Evolutionary conservation across 2,113 vertebrate genomes (phyloP), one percentile per base, ranked within the genome.

Genomic region (Poeciliopsis prolifica): DNA sequence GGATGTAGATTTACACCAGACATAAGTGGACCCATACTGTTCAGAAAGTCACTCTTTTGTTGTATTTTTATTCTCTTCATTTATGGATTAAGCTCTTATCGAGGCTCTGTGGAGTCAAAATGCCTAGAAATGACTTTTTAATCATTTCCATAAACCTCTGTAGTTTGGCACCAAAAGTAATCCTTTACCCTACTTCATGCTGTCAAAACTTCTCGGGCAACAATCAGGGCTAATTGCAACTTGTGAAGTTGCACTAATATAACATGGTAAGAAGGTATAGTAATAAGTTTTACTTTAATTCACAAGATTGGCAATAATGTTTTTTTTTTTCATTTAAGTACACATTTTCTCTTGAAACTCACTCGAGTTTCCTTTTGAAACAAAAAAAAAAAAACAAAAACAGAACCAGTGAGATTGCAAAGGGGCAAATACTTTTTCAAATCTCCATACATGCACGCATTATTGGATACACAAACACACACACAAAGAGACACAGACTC

Each of bases 381-480:
- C 19, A n/a, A 54, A 13, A 42, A 42, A 4, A n/a, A 58, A 58
- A n/a, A 1, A 1, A 1, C 51, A 58, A 58, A 58, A 9, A n/a
- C 22, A 11, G 17, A 48, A 48, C 15, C 22, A 3, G 19, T 58
- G 10, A 58, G 9, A 15, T 42, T 42, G 40, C 14, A 42, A 42
- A 24, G 51, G 8, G 51, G 24, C 9, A 24, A n/a, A 58, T 58
- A 58, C 51, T 58, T 58, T 58, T 58, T n/a, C 51, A 58, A 22
- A 24, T 24, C 22, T 58, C 51, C n/a, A 17, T 58, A 58, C 63
- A 81, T 33, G 6, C 11, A 14, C 22, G 61, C 54, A 58, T 63
- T 13, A 72, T 62, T 70, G 40, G 72, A 51, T 74, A 24, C 8
- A 35, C 19, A 8, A n/a, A 65, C 42, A 65, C 14, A 37, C 68